Conservation (phyloP, 2,113 vertebrate species). For the Chlamydotis undulata region DNA sequence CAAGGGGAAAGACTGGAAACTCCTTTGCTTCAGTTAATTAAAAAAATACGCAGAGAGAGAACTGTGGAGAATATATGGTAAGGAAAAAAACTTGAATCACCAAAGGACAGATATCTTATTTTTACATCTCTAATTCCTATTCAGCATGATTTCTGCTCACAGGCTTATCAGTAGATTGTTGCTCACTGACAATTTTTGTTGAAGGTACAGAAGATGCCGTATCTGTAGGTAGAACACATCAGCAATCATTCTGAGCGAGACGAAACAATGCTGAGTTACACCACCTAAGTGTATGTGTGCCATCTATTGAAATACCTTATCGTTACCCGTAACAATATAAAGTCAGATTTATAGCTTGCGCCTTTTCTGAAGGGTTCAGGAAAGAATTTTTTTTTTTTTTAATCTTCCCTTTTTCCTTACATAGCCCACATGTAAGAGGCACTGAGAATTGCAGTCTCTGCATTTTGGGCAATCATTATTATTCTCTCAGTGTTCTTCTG, state of each 20-base stretch:
- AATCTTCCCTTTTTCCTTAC: neutral
- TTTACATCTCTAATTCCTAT: neutral
- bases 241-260: neutral
- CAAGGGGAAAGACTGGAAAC: neutral
- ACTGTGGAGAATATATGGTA: neutral
- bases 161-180: neutral
- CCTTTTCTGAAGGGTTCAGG: neutral
- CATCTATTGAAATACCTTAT: neutral
- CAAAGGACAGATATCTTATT: neutral
- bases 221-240: neutral
- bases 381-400: neutral
- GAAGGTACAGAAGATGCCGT: neutral
- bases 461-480: neutral
- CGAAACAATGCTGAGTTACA: neutral
- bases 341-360: neutral
- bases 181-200: neutral
- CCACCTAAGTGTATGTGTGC: neutral
- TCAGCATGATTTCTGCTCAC: neutral
- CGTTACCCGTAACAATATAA: neutral
- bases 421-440: accelerated
- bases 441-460: neutral
- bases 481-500: neutral
- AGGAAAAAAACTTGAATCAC: neutral
- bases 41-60: neutral
- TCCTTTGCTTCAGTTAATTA: neutral